Conservation (phyloP, 1,140 invertebrate genomes). For the Cheumatopsyche charites region DNA sequence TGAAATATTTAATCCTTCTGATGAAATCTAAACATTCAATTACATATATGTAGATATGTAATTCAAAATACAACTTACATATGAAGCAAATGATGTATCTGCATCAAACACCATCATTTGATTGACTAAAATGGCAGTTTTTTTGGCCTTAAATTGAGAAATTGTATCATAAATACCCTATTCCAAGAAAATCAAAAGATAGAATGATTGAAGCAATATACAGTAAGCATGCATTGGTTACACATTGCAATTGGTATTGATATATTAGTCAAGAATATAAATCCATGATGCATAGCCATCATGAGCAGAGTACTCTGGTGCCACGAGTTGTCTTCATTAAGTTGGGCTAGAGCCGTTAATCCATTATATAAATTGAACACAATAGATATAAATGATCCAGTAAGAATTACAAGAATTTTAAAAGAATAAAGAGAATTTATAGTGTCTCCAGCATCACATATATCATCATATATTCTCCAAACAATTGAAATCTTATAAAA, state of each 20-base stretch:
- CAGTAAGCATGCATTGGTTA: slow-evolving; percentile 6
- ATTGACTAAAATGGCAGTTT: background rate
- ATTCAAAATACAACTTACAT: background rate
- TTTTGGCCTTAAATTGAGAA: slow-evolving; percentile 5
- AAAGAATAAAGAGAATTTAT: slow-evolving; percentile 18
- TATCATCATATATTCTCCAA: slow-evolving; percentile 25
- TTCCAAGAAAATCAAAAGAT: background rate
- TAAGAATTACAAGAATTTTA: slow-evolving; percentile 5
- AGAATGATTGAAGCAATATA: slow-evolving; percentile 10
- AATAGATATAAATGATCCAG: slow-evolving; percentile 14
- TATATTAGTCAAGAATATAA: background rate
- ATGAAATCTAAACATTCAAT: no score
- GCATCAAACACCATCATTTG: slow-evolving; percentile 16
- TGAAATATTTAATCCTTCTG: background rate
- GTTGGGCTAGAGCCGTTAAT: background rate
- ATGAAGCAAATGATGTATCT: background rate
- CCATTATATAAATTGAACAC: slow-evolving; percentile 31
- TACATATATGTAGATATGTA: no score
- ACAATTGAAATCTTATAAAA: background rate
- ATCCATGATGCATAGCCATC: background rate
- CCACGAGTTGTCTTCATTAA: background rate
- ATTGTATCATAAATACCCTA: background rate
- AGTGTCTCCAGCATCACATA: slow-evolving; percentile 15
- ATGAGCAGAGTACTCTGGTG: background rate
- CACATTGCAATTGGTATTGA: slow-evolving; percentile 18